Base-by-base conservation (phyloP, 2,888 invertebrate genomes). In the Apantesis nais region DNA sequence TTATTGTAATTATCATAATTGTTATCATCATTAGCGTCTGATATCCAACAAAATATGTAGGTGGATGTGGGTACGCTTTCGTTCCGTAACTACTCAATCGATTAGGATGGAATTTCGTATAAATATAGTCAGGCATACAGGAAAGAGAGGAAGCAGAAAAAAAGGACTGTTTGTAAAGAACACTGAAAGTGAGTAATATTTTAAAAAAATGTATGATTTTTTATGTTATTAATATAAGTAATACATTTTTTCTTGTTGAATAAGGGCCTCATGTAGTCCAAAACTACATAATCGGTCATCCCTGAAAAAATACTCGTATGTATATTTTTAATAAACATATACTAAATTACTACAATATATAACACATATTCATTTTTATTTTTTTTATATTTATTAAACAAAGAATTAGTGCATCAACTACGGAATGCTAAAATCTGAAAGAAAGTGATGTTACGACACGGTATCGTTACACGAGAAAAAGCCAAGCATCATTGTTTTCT, bases 361-460 rank as follows among this genome's bases (percentile, higher is more conserved):
- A 44, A 44, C 5, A 41, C 16, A 16, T 14, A 41, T 19, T 2
- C 0, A 48, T 44, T 19, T 22, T 48, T n/a, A n/a, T 48, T 22
- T 48, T 8, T 19, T 22, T 22, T 19, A 19, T 19, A 44, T 7
- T 48, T 52, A 62, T 39, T 62, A 31, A 2, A 60, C 37, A 29
- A 55, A 14, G 48, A 41, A 48, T 44, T 34, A 61, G 22, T 64
- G 37, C 60, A 39, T 55, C 9, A 44, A 75, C 72, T 77, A 74
- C 78, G 78, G 80, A 78, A 70, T 80, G 79, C 82, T 85, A 91
- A 91, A 89, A 89, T 89, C 86, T 84, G 85, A 86, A 94, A 93
- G 94, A 94, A 94, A 94, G 93, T 93, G 86, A 87, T 88, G 87
- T 92, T 91, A 91, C 90, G 87, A 85, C 87, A 89, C 83, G 84